phyloP scores from a whole-genome alignment of 2,113 vertebrate species.

The Theropithecus gelada region DNA sequence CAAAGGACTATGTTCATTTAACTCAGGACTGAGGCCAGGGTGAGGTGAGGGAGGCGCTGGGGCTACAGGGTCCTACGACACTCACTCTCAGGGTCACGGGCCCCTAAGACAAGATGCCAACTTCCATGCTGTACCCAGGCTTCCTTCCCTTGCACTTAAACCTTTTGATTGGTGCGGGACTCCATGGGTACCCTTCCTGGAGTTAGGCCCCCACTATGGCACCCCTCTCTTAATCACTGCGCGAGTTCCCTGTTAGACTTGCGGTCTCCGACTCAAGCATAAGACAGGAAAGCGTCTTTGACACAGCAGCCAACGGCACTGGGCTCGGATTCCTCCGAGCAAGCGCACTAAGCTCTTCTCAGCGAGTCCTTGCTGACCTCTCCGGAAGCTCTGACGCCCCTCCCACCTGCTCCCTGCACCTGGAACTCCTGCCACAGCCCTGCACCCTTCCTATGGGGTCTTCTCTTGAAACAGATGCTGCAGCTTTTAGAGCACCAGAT shows the following conservation, averaged over 20 bases:
- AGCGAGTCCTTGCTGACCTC: background rate
- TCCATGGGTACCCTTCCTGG: accelerated
- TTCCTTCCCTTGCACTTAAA: no score
- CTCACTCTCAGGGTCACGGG: no score
- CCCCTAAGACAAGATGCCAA: accelerated
- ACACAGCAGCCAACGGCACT: accelerated
- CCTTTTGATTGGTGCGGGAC: no score
- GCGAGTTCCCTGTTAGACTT: background rate
- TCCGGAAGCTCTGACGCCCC: background rate
- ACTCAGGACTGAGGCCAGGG: background rate
- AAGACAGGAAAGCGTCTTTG: background rate
- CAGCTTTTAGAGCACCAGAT: background rate
- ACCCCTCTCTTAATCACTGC: background rate
- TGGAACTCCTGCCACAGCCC: no score
- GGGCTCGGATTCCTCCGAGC: no score
- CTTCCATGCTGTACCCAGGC: no score
- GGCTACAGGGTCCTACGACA: accelerated
- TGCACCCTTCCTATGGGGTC: no score
- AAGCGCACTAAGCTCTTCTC: no score
- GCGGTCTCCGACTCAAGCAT: background rate
- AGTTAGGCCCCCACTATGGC: background rate
- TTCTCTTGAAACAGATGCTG: background rate
- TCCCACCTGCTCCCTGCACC: background rate
- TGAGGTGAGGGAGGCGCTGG: accelerated
- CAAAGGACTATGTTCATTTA: no score